Evolutionary conservation across 2,797 vertebrate genomes (phyloP).

Genomic region (Diplodus puntazzo): DNA sequence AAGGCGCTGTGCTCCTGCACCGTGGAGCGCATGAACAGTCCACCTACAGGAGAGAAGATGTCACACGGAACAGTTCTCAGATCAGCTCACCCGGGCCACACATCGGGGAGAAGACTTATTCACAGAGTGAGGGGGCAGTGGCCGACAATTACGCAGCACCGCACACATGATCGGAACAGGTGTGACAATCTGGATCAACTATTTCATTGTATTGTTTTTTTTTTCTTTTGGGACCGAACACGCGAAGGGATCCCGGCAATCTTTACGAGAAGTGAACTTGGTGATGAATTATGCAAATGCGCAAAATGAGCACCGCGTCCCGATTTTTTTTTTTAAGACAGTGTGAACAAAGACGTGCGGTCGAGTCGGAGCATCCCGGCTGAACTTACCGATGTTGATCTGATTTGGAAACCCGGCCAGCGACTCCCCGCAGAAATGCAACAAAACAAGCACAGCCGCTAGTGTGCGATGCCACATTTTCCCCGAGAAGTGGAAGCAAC

Average conservation of each 20-base stretch:
- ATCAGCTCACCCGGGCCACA: constrained; percentile 16
- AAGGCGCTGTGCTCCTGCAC: constrained; percentile 99
- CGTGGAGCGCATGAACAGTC: constrained; percentile 97
- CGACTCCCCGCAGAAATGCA: constrained; percentile 87
- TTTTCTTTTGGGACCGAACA: constrained; percentile 48
- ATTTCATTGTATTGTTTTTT: background rate
- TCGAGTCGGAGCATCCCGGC: constrained; percentile 1
- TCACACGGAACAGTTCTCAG: constrained; percentile 39
- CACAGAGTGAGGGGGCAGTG: background rate
- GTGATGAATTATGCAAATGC: constrained; percentile 42
- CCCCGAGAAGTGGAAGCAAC: constrained; percentile 86
- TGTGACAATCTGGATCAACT: constrained; percentile 52
- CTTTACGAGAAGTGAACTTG: constrained; percentile 64
- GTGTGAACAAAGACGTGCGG: constrained; percentile 22
- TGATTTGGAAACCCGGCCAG: constrained; percentile 95
- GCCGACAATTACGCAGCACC: background rate
- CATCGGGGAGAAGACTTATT: constrained; percentile 7
- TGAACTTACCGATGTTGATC: constrained; percentile 96
- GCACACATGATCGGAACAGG: background rate
- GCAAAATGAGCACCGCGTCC: constrained; percentile 9
- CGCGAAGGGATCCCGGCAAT: constrained; percentile 11
- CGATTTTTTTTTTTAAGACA: constrained; percentile 10
- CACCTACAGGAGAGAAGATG: constrained; percentile 85
- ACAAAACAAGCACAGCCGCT: constrained; percentile 85
- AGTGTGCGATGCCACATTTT: constrained; percentile 90